Evolutionary conservation across 2,888 invertebrate species (phyloP), one percentile per base, ranked within the genome.

Genomic region (Malthinus flaveolus): DNA sequence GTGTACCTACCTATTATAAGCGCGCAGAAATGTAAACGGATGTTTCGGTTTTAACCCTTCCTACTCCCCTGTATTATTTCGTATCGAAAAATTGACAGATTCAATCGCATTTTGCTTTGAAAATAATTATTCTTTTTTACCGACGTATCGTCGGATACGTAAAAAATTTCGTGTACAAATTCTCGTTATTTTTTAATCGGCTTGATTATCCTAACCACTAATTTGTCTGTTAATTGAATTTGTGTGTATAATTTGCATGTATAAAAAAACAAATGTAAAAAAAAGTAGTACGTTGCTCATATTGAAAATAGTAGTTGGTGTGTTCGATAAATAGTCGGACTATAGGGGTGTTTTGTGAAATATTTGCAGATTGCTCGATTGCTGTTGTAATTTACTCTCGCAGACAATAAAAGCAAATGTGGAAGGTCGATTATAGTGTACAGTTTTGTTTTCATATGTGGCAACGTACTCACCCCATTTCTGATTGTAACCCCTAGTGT

Each of bases 391-490:
- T 46, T 46, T 32, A 46, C 33, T 12, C 33, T 12, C 10, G 7
- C 33, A 10, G 32, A 49, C 32, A 39, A 42, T 49, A 33, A 32
- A 13, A 33, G 10, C 32, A 32, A 32, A 46, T 12, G 32, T 32
- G 13, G 44, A 51, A 34, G 44, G 44, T 13, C 42, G 44, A 35
- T 46, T 46, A 35, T 12, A 36, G 33, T 23, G 11, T 46, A 45
- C 36, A 44, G 33, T 46, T 23, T 46, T 46, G 52, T 52, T 52
- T 52, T 39, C 23, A 23, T 52, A 52, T 36, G 52, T 45, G 52
- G 52, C 52, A 52, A 32, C 52, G 52, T 52, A 52, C 46, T 46
- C 45, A 13, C 46, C 52, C 52, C 52, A 52, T 45, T 42, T 35
- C 44, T 33, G 39, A 11, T 42, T 42, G 13, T 23, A 42, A 42